Evolutionary conservation across 1,140 invertebrate species (phyloP), one percentile per base, ranked within the genome.

Genomic region (Drosophila eugracilis): DNA sequence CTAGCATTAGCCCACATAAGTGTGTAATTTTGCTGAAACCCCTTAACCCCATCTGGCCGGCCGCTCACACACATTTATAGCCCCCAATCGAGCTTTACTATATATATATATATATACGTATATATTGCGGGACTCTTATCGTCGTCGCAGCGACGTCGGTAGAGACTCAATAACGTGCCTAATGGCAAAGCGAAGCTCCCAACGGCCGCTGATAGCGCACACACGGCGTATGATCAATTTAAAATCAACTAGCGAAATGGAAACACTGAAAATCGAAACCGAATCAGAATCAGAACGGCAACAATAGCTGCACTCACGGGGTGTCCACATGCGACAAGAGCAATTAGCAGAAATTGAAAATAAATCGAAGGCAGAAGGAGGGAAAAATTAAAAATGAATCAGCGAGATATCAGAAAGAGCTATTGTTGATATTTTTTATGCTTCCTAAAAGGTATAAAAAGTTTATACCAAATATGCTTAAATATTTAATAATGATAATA

Each of bases 141-240:
- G 58, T 14, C 34, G 36, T 30, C 28, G 45, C 57, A 39, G 41
- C 54, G 15, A 28, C 47, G 48, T n/a, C 76, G 41, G n/a, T 55
- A 60, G 74, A 36, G 59, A 71, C 62, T 76, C 58, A 85, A 84
- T 84, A 84, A 78, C 79, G 75, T 84, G 80, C 79, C 79, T 71
- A 84, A 84, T 79, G 72, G 59, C 66, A 59, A n/a, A n/a, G 24
- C 44, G 28, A n/a, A 42, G 63, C 63, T 26, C 28, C 63, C 28
- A 19, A 30, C 36, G 7, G 57, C 10, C 9, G 52, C 72, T 85
- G 76, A 85, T 85, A 85, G 60, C 74, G 60, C 74, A 74, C 26
- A 54, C 70, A 44, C 36, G 32, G 36, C 66, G 50, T 26, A 70
- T 70, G 39, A 53, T 70, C 50, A 73, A 63, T 72, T 73, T 52